Conservation (phyloP, 2,888 invertebrate species). For the Parasteatoda lunata region DNA sequence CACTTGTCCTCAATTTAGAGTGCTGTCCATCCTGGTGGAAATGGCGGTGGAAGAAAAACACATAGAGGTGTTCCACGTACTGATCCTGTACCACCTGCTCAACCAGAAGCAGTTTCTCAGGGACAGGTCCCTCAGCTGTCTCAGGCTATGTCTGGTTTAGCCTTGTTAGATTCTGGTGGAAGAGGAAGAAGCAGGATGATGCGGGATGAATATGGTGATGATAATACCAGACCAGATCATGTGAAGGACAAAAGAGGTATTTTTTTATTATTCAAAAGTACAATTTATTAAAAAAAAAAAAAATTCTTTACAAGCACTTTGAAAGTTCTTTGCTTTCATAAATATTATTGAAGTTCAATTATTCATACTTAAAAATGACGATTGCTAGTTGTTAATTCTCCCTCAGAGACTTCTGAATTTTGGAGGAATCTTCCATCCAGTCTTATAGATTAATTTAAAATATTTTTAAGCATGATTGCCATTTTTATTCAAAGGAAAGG, state of each 20-base stretch:
- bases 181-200: slow-evolving; percentile 34
- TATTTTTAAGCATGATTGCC: no score
- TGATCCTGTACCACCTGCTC: slow-evolving; percentile 25
- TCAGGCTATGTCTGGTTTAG: slow-evolving; percentile 25
- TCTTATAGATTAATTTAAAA: no score
- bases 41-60: slow-evolving; percentile 23
- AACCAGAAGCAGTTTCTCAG: neutral
- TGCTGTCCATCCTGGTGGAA: slow-evolving; percentile 21
- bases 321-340: neutral
- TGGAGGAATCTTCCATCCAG: no score
- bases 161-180: slow-evolving; percentile 20
- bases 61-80: slow-evolving; percentile 48
- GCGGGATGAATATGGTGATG: slow-evolving; percentile 28
- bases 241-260: slow-evolving; percentile 36
- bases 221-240: slow-evolving; percentile 23
- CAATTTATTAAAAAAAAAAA: neutral
- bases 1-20: neutral
- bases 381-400: no score
- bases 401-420: no score
- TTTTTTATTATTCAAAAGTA: no score
- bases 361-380: neutral
- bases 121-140: slow-evolving; percentile 5
- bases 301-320: no score
- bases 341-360: neutral
- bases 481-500: no score